phyloP scores from a whole-genome alignment of 2,888 invertebrate species.

The Lapara coniferarum region DNA sequence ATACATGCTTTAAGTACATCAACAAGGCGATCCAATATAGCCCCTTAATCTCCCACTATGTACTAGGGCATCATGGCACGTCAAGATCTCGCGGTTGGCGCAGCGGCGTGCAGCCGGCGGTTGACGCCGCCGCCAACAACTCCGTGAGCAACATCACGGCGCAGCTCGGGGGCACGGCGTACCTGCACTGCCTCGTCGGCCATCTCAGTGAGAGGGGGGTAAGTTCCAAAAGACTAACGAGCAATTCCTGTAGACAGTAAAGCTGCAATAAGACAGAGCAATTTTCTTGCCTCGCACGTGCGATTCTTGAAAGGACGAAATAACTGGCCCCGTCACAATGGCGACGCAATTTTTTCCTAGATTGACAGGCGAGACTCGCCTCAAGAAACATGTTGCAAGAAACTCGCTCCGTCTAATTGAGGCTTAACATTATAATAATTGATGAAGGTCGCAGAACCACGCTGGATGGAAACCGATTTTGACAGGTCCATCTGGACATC shows the following conservation, averaged over 20 bases:
- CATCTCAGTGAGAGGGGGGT: slow-evolving; percentile 90
- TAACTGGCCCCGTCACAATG: too few species aligned
- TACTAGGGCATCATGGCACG: slow-evolving; percentile 73
- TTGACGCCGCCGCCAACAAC: slow-evolving; percentile 85
- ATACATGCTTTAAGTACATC: too few species aligned
- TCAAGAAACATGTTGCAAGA: background rate
- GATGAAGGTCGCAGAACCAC: too few species aligned
- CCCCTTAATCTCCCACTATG: background rate
- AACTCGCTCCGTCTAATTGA: background rate
- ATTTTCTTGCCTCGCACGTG: too few species aligned
- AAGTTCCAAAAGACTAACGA: slow-evolving; percentile 45
- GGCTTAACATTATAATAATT: too few species aligned
- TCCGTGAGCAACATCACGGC: slow-evolving; percentile 92
- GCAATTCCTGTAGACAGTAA: background rate
- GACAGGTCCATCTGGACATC: too few species aligned
- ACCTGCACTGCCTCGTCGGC: slow-evolving; percentile 90
- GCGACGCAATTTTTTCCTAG: too few species aligned
- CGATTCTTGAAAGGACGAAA: too few species aligned
- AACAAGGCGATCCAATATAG: too few species aligned
- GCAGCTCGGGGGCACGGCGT: slow-evolving; percentile 91
- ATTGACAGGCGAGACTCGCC: too few species aligned
- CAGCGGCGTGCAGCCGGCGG: slow-evolving; percentile 62
- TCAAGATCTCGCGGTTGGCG: slow-evolving; percentile 76
- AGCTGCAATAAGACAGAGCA: too few species aligned
- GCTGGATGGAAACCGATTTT: too few species aligned